phyloP scores from a whole-genome alignment of 2,888 invertebrate species.

The Latrodectus elegans region DNA sequence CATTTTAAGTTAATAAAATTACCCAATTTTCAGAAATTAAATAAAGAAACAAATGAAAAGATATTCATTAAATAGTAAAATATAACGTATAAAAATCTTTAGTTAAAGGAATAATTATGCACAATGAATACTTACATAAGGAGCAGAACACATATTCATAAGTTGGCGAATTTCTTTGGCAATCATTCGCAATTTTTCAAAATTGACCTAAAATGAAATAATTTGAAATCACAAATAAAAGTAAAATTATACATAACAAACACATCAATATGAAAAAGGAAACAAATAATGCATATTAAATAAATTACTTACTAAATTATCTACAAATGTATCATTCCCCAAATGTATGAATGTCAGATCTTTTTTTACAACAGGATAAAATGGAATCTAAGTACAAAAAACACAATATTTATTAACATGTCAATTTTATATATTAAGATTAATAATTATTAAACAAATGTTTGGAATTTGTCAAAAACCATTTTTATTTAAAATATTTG shows the following conservation, averaged over 20 bases:
- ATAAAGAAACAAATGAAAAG: too few species aligned
- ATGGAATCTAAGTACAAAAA: constrained; percentile 77
- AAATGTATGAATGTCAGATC: constrained; percentile 98
- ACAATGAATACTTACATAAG: constrained; percentile 62
- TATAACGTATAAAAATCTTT: too few species aligned
- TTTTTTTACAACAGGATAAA: constrained; percentile 79
- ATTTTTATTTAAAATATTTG: too few species aligned
- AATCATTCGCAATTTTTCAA: constrained; percentile 98
- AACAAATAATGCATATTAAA: not conserved
- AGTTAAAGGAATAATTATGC: too few species aligned
- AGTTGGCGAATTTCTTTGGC: constrained; percentile 87
- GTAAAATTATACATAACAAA: not conserved
- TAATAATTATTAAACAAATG: too few species aligned
- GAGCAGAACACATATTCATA: constrained; percentile 73
- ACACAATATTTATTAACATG: not conserved
- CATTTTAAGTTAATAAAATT: too few species aligned
- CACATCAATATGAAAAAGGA: not conserved
- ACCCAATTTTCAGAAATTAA: too few species aligned
- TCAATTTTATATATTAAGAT: too few species aligned
- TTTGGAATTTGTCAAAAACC: too few species aligned
- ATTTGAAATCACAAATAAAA: not conserved
- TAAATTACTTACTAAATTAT: constrained; percentile 79
- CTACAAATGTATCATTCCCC: constrained; percentile 94
- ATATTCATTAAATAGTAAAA: too few species aligned
- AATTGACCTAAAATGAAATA: constrained; percentile 81